Conservation (phyloP, 2,888 invertebrate genomes). For the Tinea semifulvella region DNA sequence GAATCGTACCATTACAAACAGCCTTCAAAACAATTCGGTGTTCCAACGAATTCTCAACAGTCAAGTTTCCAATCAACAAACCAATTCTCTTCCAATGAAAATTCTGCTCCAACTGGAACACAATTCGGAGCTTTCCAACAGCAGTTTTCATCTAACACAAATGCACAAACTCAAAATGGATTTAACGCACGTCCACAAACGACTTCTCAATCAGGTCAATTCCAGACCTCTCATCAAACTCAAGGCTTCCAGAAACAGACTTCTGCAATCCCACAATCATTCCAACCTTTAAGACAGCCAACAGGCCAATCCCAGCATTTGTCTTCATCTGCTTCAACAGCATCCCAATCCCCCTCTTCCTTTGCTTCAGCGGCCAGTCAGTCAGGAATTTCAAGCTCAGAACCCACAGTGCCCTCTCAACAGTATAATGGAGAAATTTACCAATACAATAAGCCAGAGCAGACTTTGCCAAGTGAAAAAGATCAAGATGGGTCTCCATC, state of each 20-base stretch:
- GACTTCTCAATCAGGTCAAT: conserved; percentile 1
- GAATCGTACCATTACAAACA: conserved; percentile 41
- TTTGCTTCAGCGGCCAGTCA: conserved; percentile 14
- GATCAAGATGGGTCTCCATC: neutral
- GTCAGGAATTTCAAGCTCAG: neutral
- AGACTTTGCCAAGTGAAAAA: conserved; percentile 24
- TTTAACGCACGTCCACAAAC: neutral
- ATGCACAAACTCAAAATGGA: neutral
- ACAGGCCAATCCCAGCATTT: conserved; percentile 2
- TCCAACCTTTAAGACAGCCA: conserved; percentile 1
- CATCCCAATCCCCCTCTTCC: conserved; percentile 15
- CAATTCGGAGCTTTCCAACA: no score
- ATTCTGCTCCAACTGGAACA: neutral
- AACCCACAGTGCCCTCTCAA: conserved; percentile 1
- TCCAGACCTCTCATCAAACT: neutral
- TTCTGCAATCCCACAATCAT: conserved; percentile 4
- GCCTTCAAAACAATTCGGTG: conserved; percentile 35
- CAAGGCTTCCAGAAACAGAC: conserved; percentile 12
- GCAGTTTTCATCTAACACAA: neutral
- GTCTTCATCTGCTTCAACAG: neutral
- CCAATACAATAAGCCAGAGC: conserved; percentile 40
- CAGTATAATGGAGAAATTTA: conserved; percentile 33
- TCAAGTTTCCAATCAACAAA: neutral
- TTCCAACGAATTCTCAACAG: conserved; percentile 18
- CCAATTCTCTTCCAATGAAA: neutral